Conservation (phyloP, 2,113 vertebrate species). For the Psophia crepitans region DNA sequence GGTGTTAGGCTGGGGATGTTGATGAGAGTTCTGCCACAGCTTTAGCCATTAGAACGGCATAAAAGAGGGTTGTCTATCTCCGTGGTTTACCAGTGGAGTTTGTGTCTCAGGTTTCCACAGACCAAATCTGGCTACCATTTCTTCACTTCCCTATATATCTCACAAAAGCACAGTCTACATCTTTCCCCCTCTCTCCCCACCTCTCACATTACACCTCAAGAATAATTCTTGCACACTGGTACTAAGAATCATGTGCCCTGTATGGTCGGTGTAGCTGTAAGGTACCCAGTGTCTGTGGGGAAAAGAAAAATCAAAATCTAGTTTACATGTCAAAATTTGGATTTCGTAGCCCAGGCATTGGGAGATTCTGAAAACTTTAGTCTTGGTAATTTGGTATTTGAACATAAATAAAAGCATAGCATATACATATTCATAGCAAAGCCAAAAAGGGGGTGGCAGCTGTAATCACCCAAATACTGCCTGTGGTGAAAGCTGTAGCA, state of each 20-base stretch:
- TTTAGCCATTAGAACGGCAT: not conserved
- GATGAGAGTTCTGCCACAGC: not conserved
- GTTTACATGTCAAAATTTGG: not conserved
- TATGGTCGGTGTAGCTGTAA: not conserved
- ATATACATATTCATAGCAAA: not conserved
- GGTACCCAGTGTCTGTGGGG: too few species aligned
- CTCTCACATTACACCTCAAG: not conserved
- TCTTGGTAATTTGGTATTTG: not conserved
- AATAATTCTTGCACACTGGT: not conserved
- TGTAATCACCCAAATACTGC: not conserved
- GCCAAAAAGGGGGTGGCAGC: not conserved
- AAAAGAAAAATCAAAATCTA: not conserved
- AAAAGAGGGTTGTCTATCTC: not conserved
- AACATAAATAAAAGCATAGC: not conserved
- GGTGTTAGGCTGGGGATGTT: not conserved
- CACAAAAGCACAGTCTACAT: fast-evolving
- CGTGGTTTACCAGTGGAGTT: not conserved
- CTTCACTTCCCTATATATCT: not conserved
- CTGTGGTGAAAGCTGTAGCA: not conserved
- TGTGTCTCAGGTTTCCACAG: not conserved
- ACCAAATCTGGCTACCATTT: not conserved
- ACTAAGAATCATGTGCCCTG: not conserved
- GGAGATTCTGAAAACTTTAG: not conserved
- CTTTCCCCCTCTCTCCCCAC: not conserved
- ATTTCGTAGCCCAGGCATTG: not conserved